Evolutionary conservation across 2,113 vertebrate genomes (phyloP).

Genomic region (Naja naja): DNA sequence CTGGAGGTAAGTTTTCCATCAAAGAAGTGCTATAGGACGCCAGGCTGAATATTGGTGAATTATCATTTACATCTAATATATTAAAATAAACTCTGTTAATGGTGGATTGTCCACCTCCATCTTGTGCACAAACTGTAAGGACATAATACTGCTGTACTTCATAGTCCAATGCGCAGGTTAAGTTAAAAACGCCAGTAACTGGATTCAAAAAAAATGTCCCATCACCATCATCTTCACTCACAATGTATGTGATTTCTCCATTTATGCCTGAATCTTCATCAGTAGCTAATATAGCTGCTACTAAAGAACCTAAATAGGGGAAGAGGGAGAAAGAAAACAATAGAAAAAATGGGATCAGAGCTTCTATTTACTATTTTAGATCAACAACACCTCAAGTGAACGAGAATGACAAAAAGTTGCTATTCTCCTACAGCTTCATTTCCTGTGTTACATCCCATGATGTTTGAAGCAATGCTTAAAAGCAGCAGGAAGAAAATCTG

Average conservation of each 20-base stretch:
- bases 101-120: conserved; percentile 86
- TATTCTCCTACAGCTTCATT: not conserved
- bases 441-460: not conserved
- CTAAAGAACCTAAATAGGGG: conserved; percentile 81
- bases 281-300: conserved; percentile 91
- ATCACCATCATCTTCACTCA: conserved; percentile 91
- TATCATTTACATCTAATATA: conserved; percentile 90
- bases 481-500: not conserved
- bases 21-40: conserved; percentile 81
- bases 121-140: conserved; percentile 80
- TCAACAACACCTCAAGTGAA: not conserved
- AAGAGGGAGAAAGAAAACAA: not conserved
- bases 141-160: conserved; percentile 89
- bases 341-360: not conserved
- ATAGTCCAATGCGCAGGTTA: conserved; percentile 85
- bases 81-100: conserved; percentile 91
- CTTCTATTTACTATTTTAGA: not conserved
- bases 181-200: conserved; percentile 91
- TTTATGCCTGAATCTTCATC: conserved; percentile 90
- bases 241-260: conserved; percentile 90
- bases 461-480: not conserved
- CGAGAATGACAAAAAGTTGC: not conserved
- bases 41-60: conserved; percentile 80
- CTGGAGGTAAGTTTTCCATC: conserved; percentile 81
- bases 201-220: conserved; percentile 89